A percentile compares a stretch with the other conserved stretches of the same genome.
phyloP scores from a whole-genome alignment of 1,140 invertebrate species.

The Venturia canescens region DNA sequence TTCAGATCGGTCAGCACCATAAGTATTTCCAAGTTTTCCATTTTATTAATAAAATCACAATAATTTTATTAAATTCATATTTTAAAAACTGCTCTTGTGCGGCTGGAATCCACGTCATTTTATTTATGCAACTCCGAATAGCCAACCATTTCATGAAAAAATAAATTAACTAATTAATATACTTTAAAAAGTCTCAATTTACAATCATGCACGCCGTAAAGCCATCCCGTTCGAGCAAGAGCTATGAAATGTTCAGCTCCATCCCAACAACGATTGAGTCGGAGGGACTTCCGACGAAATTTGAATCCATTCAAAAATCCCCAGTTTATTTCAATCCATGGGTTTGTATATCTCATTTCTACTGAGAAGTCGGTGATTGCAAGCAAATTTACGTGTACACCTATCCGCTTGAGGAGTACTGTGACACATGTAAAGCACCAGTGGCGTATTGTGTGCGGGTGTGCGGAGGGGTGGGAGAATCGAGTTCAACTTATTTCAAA shows the following conservation, averaged over 20 bases:
- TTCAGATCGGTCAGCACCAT: no score
- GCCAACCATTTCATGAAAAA: no score
- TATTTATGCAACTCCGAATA: no score
- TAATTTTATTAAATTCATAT: no score
- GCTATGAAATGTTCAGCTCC: constrained; percentile 30
- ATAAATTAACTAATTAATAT: no score
- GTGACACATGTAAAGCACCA: neutral
- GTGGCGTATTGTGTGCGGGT: neutral
- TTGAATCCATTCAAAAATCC: constrained; percentile 63
- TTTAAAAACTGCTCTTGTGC: no score
- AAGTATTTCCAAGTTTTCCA: no score
- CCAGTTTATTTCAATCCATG: constrained; percentile 60
- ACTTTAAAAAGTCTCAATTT: no score
- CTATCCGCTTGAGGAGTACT: neutral
- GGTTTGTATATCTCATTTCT: constrained; percentile 48
- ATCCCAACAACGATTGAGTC: constrained; percentile 39
- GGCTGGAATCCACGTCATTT: no score
- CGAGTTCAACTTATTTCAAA: constrained; percentile 21
- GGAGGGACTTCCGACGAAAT: constrained; percentile 42
- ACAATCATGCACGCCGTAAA: no score
- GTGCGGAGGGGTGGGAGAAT: neutral
- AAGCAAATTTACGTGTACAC: constrained; percentile 22
- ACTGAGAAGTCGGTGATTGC: constrained; percentile 16
- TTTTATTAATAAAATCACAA: no score
- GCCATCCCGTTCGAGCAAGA: neutral